Percentiles rank a stretch among this genome's conserved stretches.
Evolutionary conservation across 2,797 vertebrate genomes (phyloP).

Genomic region (Vireo griseus): DNA sequence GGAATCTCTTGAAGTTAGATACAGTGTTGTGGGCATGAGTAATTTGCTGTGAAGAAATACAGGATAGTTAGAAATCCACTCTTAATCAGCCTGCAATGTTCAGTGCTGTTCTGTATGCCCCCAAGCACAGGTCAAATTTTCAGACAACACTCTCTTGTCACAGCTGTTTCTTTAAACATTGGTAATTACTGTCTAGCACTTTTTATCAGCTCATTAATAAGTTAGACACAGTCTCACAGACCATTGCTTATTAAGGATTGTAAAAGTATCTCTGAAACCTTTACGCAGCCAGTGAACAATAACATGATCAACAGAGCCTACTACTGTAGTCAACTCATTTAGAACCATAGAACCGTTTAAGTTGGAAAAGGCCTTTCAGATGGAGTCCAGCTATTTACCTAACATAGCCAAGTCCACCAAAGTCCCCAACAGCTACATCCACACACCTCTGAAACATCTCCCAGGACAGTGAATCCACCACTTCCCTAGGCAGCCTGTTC

Average conservation of each 20-base stretch:
- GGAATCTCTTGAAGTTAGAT: slow-evolving; percentile 80
- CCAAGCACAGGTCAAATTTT: not conserved
- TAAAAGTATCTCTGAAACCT: not conserved
- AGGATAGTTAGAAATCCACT: not conserved
- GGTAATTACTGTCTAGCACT: not conserved
- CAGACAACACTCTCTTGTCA: not conserved
- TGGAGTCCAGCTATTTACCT: not conserved
- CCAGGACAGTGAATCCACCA: not conserved
- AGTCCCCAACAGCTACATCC: not conserved
- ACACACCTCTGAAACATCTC: not conserved
- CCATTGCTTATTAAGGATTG: not conserved
- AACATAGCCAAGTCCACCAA: not conserved
- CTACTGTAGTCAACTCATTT: not conserved
- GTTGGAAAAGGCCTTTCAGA: not conserved
- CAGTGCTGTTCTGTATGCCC: not conserved
- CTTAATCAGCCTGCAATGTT: not conserved
- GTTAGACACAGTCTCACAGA: not conserved
- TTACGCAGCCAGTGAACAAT: not conserved
- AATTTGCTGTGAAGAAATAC: slow-evolving; percentile 72
- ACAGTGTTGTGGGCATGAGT: slow-evolving; percentile 81
- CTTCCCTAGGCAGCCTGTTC: not conserved
- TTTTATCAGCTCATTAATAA: not conserved
- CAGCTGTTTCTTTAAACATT: not conserved
- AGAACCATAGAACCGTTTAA: fast-evolving
- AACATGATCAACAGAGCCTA: not conserved